A percentile compares a stretch with the other conserved stretches of the same genome.
These are phyloP conservation scores for Danaus melanippus DNA, from an alignment of 1,140 invertebrate genomes.

Conservation along the genomic window DNA sequence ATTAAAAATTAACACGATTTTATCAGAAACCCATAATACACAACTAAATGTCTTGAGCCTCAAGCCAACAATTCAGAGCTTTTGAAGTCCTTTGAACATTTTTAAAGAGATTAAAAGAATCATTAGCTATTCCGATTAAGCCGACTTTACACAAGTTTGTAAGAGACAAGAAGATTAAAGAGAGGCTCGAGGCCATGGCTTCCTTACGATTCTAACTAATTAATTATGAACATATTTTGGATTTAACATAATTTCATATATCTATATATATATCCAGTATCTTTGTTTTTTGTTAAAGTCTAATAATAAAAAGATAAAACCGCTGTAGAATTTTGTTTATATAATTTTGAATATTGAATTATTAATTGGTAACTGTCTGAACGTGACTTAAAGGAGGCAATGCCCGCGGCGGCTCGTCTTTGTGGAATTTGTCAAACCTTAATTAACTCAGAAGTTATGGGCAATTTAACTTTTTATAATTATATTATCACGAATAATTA, in stretches of 20 bases:
- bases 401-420: slow-evolving; percentile 22
- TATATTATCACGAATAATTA: too few species aligned
- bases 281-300: too few species aligned
- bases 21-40: too few species aligned
- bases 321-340: too few species aligned
- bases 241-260: background rate
- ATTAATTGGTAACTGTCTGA: too few species aligned
- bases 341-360: too few species aligned
- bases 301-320: too few species aligned
- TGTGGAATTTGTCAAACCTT: slow-evolving; percentile 34
- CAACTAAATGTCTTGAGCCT: background rate
- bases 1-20: too few species aligned
- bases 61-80: slow-evolving; percentile 15
- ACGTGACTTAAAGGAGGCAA: background rate
- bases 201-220: slow-evolving; percentile 22
- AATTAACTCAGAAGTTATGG: slow-evolving; percentile 18
- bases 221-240: slow-evolving; percentile 18
- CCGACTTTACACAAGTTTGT: slow-evolving; percentile 37
- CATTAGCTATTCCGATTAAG: slow-evolving; percentile 59
- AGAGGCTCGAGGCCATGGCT: slow-evolving; percentile 30
- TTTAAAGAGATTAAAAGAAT: slow-evolving; percentile 59
- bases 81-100: slow-evolving; percentile 58
- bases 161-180: slow-evolving; percentile 60
- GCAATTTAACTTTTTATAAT: too few species aligned
- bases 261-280: too few species aligned